Percentiles rank a stretch among this genome's conserved stretches.
Evolutionary conservation across 1,140 invertebrate genomes (phyloP).

Genomic region (Ceratina australensis): DNA sequence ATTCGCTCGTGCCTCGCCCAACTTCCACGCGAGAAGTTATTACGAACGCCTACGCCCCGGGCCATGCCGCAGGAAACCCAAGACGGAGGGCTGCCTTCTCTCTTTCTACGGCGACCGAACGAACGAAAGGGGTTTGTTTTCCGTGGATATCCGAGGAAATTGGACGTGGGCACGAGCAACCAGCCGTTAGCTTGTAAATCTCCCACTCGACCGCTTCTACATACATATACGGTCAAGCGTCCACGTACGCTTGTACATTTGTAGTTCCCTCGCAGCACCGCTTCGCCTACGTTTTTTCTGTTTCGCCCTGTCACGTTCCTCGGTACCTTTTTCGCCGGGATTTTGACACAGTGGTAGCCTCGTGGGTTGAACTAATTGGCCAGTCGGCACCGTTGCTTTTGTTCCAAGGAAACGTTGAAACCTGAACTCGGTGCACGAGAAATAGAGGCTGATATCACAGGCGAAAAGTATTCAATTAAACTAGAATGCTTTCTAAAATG

Average conservation of each 20-base stretch:
- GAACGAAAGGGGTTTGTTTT: slow-evolving; percentile 54
- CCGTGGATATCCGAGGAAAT: slow-evolving; percentile 59
- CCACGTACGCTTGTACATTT: not conserved
- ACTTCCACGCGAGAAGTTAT: slow-evolving; percentile 60
- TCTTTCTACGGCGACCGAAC: not conserved
- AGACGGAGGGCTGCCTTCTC: slow-evolving; percentile 17
- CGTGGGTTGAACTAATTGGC: slow-evolving; percentile 30
- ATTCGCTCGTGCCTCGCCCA: slow-evolving; percentile 63
- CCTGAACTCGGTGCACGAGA: not conserved
- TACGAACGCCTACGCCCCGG: slow-evolving; percentile 56
- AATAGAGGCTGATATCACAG: not conserved
- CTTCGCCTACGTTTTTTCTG: slow-evolving; percentile 18
- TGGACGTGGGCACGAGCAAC: slow-evolving; percentile 48
- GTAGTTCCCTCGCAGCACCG: not conserved
- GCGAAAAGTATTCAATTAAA: too few relatives aligned
- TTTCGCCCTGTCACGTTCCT: not conserved
- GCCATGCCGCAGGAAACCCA: slow-evolving; percentile 56
- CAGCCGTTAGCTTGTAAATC: slow-evolving; percentile 60
- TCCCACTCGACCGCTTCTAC: slow-evolving; percentile 6
- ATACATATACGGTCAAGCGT: not conserved
- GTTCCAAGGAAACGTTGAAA: not conserved
- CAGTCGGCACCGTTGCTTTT: slow-evolving; percentile 8
- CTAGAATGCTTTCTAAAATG: too few relatives aligned
- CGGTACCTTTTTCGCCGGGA: not conserved
- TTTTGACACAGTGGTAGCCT: slow-evolving; percentile 19